Evolutionary conservation across 2,797 vertebrate genomes (phyloP).

Genomic region (Hybognathus amarus): DNA sequence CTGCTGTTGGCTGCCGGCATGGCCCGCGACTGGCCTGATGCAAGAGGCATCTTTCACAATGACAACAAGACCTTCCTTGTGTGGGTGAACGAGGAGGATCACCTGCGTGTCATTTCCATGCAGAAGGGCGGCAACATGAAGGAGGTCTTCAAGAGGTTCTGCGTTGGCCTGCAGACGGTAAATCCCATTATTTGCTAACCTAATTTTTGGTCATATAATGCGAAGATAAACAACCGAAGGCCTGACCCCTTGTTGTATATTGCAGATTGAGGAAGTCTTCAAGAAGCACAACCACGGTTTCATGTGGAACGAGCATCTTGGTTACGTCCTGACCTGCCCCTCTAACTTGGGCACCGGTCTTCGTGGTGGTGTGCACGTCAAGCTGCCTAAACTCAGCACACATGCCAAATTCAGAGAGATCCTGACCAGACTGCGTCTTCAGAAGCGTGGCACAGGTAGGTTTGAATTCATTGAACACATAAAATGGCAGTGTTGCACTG

Average conservation of each 20-base stretch:
- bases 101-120: slow-evolving; percentile 88
- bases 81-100: slow-evolving; percentile 88
- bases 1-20: slow-evolving; percentile 85
- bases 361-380: slow-evolving; percentile 85
- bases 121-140: slow-evolving; percentile 87
- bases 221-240: neutral
- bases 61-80: slow-evolving; percentile 85
- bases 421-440: slow-evolving; percentile 83
- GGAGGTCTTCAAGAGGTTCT: slow-evolving; percentile 87
- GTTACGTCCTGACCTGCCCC: slow-evolving; percentile 85
- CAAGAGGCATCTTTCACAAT: slow-evolving; percentile 87
- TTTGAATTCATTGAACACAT: neutral
- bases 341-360: slow-evolving; percentile 87
- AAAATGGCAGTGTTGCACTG: neutral
- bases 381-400: slow-evolving; percentile 83
- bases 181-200: neutral
- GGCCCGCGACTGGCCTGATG: slow-evolving; percentile 88
- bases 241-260: neutral
- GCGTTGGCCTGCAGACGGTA: slow-evolving; percentile 83
- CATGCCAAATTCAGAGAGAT: slow-evolving; percentile 86
- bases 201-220: neutral
- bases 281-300: slow-evolving; percentile 84
- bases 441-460: slow-evolving; percentile 87
- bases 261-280: slow-evolving; percentile 86
- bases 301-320: slow-evolving; percentile 87